Evolutionary conservation across 2,113 vertebrate genomes (phyloP).

Genomic region (Morone saxatilis): DNA sequence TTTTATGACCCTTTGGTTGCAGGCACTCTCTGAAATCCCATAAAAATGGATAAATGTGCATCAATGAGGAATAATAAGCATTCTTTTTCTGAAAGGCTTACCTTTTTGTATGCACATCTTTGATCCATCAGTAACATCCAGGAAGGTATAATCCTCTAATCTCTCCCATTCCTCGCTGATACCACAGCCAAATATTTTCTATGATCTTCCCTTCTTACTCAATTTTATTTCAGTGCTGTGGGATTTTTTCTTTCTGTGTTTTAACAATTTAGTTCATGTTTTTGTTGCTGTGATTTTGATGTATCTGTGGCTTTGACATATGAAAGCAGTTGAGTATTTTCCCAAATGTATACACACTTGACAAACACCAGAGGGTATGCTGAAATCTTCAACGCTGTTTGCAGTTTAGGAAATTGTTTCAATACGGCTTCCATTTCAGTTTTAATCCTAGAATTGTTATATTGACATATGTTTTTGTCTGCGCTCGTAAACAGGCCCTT

Average conservation of each 20-base stretch:
- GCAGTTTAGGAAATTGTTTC: constrained; percentile 40
- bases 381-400: constrained; percentile 6
- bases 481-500: neutral
- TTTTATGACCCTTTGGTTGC: constrained; percentile 13
- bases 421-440: constrained; percentile 31
- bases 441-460: constrained; percentile 54
- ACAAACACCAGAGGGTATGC: constrained; percentile 47
- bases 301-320: constrained; percentile 47
- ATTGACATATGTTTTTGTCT: constrained; percentile 22
- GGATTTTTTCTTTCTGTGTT: constrained; percentile 38
- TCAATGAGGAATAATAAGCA: constrained; percentile 32
- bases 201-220: constrained; percentile 52
- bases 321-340: constrained; percentile 49
- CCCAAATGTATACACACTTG: constrained; percentile 36
- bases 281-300: constrained; percentile 53
- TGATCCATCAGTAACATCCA: constrained; percentile 65
- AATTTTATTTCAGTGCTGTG: constrained; percentile 35
- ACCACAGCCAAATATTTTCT: constrained; percentile 54
- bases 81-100: constrained; percentile 44
- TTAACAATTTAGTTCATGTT: constrained; percentile 48
- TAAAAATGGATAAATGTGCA: constrained; percentile 34
- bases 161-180: constrained; percentile 40
- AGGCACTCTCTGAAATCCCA: constrained; percentile 20
- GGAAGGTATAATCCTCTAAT: constrained; percentile 69
- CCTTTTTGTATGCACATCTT: constrained; percentile 50